Conservation (phyloP, 2,113 vertebrate genomes). For the Jaculus jaculus region DNA sequence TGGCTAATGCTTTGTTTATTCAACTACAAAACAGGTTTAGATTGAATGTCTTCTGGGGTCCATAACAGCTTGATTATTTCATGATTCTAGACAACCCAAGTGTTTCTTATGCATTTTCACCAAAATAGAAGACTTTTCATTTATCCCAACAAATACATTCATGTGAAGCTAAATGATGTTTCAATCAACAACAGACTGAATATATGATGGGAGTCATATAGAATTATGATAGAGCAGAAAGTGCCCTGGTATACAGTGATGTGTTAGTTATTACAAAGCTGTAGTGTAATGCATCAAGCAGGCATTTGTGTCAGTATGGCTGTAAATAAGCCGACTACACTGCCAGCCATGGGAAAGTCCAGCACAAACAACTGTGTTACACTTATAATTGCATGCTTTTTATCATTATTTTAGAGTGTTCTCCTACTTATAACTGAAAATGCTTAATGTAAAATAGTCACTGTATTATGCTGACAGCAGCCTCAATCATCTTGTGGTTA, state of each 20-base stretch:
- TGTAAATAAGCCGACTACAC: too few species aligned
- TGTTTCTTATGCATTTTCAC: not conserved
- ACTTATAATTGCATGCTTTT: not conserved
- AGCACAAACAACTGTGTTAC: not conserved
- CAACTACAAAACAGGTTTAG: not conserved
- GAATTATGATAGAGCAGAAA: not conserved
- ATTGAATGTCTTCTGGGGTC: not conserved
- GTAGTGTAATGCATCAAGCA: not conserved
- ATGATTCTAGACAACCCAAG: not conserved
- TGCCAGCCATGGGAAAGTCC: not conserved
- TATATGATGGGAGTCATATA: too few species aligned
- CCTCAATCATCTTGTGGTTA: not conserved
- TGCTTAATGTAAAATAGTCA: not conserved
- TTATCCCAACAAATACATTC: not conserved
- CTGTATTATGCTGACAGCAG: not conserved
- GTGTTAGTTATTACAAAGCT: not conserved
- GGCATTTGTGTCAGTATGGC: too few species aligned
- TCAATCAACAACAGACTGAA: not conserved
- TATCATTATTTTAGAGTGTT: not conserved
- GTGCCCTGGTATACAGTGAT: not conserved
- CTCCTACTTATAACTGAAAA: not conserved
- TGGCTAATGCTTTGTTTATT: not conserved
- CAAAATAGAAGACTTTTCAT: not conserved
- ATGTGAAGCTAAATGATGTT: not conserved
- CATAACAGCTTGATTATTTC: not conserved